Conservation (phyloP, 2,113 vertebrate species). For the Oncorhynchus mykiss region DNA sequence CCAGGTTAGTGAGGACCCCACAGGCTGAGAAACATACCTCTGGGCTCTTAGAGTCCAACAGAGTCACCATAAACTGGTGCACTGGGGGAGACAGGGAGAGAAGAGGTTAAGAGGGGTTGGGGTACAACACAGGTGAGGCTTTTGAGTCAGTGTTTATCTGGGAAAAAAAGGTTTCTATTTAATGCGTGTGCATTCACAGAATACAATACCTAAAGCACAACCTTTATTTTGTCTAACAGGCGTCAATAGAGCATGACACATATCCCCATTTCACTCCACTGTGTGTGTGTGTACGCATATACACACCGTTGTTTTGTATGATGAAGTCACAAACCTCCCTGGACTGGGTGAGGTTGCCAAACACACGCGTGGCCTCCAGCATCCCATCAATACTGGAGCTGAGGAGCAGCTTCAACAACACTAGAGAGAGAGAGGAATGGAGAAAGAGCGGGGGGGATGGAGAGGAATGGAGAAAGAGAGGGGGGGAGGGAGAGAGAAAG, state of each 20-base stretch:
- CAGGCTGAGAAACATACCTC: constrained; percentile 92
- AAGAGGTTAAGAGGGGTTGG: neutral
- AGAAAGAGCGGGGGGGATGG: constrained; percentile 1
- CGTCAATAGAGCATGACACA: neutral
- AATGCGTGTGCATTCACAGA: neutral
- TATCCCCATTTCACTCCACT: neutral
- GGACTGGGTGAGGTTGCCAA: constrained; percentile 84
- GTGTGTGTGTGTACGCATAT: neutral
- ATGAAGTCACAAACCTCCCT: constrained; percentile 80
- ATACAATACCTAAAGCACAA: too few relatives aligned
- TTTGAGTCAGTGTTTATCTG: neutral
- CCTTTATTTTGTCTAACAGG: too few relatives aligned
- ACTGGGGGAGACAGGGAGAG: constrained; percentile 69
- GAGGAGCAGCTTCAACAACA: constrained; percentile 78
- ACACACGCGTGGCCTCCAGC: constrained; percentile 82
- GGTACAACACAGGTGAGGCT: neutral
- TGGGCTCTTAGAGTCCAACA: constrained; percentile 87
- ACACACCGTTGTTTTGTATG: constrained; percentile 75
- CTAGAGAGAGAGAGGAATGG: constrained; percentile 49
- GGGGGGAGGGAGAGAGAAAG: neutral
- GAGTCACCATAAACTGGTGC: constrained; percentile 82
- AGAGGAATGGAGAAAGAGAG: neutral
- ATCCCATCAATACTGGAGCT: constrained; percentile 79
- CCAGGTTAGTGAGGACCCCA: constrained; percentile 91
- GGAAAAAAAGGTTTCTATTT: neutral